Conservation (phyloP, 2,888 invertebrate genomes). For the Rotaria sp. region DNA sequence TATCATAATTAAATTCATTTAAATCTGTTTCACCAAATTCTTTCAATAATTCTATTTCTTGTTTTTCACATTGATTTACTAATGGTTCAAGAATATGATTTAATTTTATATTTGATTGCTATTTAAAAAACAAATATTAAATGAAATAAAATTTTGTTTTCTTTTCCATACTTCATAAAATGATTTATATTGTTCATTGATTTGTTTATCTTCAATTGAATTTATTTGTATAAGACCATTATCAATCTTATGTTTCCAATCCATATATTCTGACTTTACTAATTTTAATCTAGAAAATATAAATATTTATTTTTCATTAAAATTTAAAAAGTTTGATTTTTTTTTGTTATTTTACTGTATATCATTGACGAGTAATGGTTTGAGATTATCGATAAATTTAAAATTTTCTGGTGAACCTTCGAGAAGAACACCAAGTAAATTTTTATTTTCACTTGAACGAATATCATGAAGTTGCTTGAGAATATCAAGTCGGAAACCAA, state of each 20-base stretch:
- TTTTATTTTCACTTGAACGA: not conserved
- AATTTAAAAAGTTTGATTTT: not conserved
- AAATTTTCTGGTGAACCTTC: not conserved
- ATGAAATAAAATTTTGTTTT: not conserved
- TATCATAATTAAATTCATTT: constrained; percentile 10
- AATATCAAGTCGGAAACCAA: constrained; percentile 23
- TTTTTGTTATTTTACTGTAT: not conserved
- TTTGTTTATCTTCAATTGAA: not conserved
- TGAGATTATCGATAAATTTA: not conserved
- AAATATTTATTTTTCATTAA: not conserved
- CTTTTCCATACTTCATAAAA: constrained; percentile 12
- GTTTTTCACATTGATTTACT: not conserved
- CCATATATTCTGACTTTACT: not conserved
- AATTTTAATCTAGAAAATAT: not conserved
- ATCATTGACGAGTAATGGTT: not conserved
- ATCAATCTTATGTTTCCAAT: constrained; percentile 9
- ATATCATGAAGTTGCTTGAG: constrained; percentile 14
- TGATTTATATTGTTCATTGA: not conserved
- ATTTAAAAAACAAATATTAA: not conserved
- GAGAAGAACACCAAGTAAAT: not conserved
- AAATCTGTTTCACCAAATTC: constrained; percentile 7
- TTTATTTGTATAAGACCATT: constrained; percentile 14
- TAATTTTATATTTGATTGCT: not conserved
- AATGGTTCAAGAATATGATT: not conserved
- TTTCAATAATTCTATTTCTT: constrained; percentile 8